Evolutionary conservation across 2,797 vertebrate species (phyloP).

Genomic region (Rhinophrynus dorsalis): DNA sequence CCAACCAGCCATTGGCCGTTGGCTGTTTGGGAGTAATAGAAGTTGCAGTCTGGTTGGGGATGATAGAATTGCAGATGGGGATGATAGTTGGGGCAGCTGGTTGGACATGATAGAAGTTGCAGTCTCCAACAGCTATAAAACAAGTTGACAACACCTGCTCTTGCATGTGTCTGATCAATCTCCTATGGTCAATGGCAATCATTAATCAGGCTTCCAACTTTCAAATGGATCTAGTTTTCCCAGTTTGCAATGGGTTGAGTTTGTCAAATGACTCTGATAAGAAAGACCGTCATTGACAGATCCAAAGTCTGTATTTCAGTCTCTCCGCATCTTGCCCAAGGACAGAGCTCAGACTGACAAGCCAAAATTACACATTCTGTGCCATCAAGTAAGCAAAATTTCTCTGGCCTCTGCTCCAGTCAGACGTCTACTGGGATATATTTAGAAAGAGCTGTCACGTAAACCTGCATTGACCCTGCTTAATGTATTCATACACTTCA

Average conservation of each 20-base stretch:
- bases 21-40: too few relatives aligned
- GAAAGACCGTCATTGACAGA: not conserved
- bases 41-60: too few relatives aligned
- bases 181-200: too few relatives aligned
- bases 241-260: not conserved
- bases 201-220: not conserved
- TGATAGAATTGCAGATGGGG: too few relatives aligned
- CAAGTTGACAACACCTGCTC: too few relatives aligned
- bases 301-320: not conserved
- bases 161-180: too few relatives aligned
- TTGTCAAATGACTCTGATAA: not conserved
- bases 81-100: too few relatives aligned
- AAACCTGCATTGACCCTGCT: not conserved
- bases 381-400: not conserved
- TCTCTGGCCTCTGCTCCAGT: not conserved
- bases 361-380: not conserved
- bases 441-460: not conserved
- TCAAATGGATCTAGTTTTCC: not conserved
- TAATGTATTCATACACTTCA: not conserved
- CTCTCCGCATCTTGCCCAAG: not conserved
- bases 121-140: too few relatives aligned
- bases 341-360: not conserved
- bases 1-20: too few relatives aligned
- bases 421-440: not conserved
- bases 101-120: too few relatives aligned